Evolutionary conservation across 2,113 vertebrate species (phyloP), one percentile per base, ranked within the genome.

Genomic region (Miniopterus natalensis): DNA sequence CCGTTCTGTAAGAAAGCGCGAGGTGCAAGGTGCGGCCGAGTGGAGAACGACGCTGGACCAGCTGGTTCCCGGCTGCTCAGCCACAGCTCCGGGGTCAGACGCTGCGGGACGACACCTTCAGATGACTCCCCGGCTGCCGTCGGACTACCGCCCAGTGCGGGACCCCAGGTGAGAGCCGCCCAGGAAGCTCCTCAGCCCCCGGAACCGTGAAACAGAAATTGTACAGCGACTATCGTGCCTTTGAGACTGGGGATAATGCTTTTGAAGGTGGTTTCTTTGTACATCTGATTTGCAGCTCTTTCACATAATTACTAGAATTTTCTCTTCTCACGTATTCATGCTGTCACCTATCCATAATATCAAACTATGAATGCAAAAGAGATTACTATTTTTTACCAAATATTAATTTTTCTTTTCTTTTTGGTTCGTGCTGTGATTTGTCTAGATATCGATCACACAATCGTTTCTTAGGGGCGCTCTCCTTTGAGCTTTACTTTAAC

Each of bases 281-380:
- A 63, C 29, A 49, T 78, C 36, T 84, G 53, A 92, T 84, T 92
- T 92, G 27, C 20, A 84, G 36, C 10, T 95, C 36, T 63, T 31
- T 6, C 45, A 84, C 23, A 47, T 59, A 70, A 74, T 61, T 55
- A 61, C 8, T 68, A 74, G 18, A 59, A 55, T 66, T 77, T 77
- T 63, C 45, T 4, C 47, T 63, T 75, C 21, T 92, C 2, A 14
- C 21, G 36, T 36, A 36, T 36, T 36, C 36, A 36, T 36, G 36
- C 36, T 36, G 36, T 36, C 36, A 36, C 36, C n/a, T 42, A 47
- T 51, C 21, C 36, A 68, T 77, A 10, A 31, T 11, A 81, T 74
- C 55, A 92, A 65, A 31, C 31, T 81, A 36, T 36, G 65, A 63
- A 15, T 63, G 36, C 80, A 55, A 79, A 71, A 36, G 42, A 66